phyloP scores from a whole-genome alignment of 2,797 vertebrate species.

The Ambastaia sidthimunki region DNA sequence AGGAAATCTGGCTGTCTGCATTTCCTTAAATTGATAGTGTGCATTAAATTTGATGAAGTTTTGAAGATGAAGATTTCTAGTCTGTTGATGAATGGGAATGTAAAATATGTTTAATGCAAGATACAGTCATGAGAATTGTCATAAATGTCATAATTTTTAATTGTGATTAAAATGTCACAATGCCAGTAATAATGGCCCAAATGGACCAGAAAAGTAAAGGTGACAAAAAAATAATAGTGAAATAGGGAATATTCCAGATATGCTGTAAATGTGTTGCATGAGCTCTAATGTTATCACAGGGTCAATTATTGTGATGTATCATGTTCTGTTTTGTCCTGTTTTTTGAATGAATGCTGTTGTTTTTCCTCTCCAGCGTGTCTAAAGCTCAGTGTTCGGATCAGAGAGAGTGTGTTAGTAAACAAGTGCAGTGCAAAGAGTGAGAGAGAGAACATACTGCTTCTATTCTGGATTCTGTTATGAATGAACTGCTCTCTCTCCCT shows the following conservation, averaged over 20 bases:
- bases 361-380: slow-evolving; percentile 6
- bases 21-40: not conserved
- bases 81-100: not conserved
- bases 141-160: no score
- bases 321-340: not conserved
- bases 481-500: slow-evolving; percentile 7
- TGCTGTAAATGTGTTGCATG: slow-evolving; percentile 23
- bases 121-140: no score
- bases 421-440: not conserved
- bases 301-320: slow-evolving; percentile 34
- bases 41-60: not conserved
- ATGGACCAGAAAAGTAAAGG: not conserved
- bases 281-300: slow-evolving; percentile 7
- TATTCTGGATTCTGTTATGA: slow-evolving; percentile 23
- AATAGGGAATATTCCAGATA: not conserved
- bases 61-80: no score
- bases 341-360: slow-evolving; percentile 7
- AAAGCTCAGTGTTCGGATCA: not conserved
- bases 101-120: no score
- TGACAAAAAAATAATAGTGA: slow-evolving; percentile 30
- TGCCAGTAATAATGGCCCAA: no score
- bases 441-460: slow-evolving; percentile 9
- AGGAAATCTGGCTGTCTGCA: not conserved
- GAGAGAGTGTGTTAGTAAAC: not conserved
- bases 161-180: no score